Evolutionary conservation across 2,797 vertebrate species (phyloP).

Genomic region (Enteromius trimaculatus): DNA sequence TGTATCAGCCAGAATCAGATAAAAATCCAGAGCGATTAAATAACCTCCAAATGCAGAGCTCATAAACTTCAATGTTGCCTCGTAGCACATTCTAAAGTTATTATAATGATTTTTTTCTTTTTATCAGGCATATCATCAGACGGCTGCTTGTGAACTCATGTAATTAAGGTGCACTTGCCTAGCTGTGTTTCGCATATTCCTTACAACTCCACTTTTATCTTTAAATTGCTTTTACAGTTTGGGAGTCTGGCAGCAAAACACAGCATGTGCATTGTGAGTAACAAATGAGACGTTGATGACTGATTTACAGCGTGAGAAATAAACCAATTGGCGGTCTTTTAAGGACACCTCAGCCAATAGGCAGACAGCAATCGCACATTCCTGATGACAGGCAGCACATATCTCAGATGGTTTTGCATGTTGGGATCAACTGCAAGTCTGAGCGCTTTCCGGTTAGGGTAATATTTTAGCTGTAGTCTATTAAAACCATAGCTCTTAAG

Average conservation of each 20-base stretch:
- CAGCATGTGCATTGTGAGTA: neutral
- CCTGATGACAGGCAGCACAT: conserved; percentile 36
- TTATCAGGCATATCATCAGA: conserved; percentile 21
- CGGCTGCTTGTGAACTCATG: conserved; percentile 3
- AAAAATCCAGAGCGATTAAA: neutral
- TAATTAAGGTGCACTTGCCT: neutral
- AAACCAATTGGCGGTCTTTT: conserved; percentile 36
- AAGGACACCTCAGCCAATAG: conserved; percentile 37
- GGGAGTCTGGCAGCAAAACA: conserved; percentile 36
- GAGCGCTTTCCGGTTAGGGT: conserved; percentile 42
- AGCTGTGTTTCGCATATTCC: neutral
- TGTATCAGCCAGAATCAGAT: neutral
- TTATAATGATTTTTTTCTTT: neutral
- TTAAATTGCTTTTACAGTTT: conserved; percentile 34
- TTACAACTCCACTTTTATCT: conserved; percentile 45
- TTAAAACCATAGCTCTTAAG: conserved; percentile 49
- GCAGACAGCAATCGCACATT: conserved; percentile 34
- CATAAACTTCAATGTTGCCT: neutral
- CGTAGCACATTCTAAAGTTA: neutral
- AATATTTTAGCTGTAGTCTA: conserved; percentile 45
- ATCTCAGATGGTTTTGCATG: conserved; percentile 26
- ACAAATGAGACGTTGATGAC: conserved; percentile 36
- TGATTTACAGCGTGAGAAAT: conserved; percentile 44
- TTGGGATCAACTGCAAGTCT: conserved; percentile 23
- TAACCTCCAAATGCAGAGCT: neutral